Base-by-base conservation (phyloP, 2,797 vertebrate genomes). In the Hybognathus amarus region DNA sequence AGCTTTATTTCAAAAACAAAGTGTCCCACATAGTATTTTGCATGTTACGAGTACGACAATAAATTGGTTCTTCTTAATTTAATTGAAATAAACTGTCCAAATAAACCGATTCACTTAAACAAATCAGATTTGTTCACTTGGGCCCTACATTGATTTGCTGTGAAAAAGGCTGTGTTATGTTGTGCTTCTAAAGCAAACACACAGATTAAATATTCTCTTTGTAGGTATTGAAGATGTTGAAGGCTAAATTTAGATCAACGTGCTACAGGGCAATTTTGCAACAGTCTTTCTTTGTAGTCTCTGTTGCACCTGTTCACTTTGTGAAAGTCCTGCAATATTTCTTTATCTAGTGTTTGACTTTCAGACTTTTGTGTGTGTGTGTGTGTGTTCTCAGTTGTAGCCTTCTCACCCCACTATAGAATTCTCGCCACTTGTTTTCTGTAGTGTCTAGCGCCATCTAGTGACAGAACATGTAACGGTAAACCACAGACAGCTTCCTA, bases 181-280 rank as follows among this genome's bases (percentile, higher is more conserved):
- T 79, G 64, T 56, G 24, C 24, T 69, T 85, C 56, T 69, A 76
- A 36, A 3, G 50, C 50, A 87, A 83, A 88, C 85, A 73, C 73
- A 77, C 82, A 83, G 83, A 86, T 90, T 87, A 81, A 82, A 91
- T 87, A 91, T 88, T 89, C 88, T 89, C 79, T 70, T 87, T 85
- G 86, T 87, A 84, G 85, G 74, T 61, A 70, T n/a, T 36, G 85
- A 91, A 90, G 85, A 84, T 79, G 83, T 89, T 84, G 56, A 6
- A 81, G 27, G 86, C 88, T 94, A 93, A 93, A 92, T 93, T 92
- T 94, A 94, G 91, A 85, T 47, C 15, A 54, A 42, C 69, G 69
- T 68, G 84, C 86, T 75, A 69, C 47, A 77, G 52, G 64, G 40
- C 15, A 27, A 27, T 56, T 42, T 59, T 18, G 18, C 36, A 59